Conservation (phyloP, 2,113 vertebrate genomes). For the Ariopsis seemanni region DNA sequence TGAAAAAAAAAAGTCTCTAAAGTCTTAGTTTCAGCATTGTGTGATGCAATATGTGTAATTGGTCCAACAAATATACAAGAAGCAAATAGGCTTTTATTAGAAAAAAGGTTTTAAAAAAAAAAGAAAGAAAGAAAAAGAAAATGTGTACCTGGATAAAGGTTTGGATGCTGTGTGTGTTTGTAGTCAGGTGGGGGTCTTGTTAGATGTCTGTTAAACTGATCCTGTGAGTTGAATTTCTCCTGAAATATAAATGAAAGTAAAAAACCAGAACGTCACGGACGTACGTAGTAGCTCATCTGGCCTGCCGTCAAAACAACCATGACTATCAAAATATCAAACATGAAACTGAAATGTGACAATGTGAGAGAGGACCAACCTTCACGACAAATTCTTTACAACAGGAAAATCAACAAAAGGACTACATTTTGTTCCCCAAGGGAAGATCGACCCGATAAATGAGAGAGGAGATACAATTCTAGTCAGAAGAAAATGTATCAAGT, state of each 20-base stretch:
- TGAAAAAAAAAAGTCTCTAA: not conserved
- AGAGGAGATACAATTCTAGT: no score
- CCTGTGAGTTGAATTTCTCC: slow-evolving; percentile 86
- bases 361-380: no score
- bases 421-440: no score
- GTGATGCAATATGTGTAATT: not conserved
- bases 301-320: no score
- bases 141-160: slow-evolving; percentile 79
- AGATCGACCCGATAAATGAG: no score
- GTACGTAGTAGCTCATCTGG: no score
- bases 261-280: no score
- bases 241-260: slow-evolving; percentile 57
- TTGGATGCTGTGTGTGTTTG: slow-evolving; percentile 84
- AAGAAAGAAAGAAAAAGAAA: not conserved
- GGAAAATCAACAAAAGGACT: no score
- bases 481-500: no score
- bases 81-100: not conserved
- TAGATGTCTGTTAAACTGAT: slow-evolving; percentile 88
- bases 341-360: no score
- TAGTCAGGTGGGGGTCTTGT: slow-evolving; percentile 94
- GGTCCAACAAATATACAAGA: not conserved
- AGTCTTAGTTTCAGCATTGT: not conserved
- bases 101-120: not conserved
- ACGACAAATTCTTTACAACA: no score
- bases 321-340: no score